Evolutionary conservation across 2,113 vertebrate genomes (phyloP).

Genomic region (Grantiella picta): DNA sequence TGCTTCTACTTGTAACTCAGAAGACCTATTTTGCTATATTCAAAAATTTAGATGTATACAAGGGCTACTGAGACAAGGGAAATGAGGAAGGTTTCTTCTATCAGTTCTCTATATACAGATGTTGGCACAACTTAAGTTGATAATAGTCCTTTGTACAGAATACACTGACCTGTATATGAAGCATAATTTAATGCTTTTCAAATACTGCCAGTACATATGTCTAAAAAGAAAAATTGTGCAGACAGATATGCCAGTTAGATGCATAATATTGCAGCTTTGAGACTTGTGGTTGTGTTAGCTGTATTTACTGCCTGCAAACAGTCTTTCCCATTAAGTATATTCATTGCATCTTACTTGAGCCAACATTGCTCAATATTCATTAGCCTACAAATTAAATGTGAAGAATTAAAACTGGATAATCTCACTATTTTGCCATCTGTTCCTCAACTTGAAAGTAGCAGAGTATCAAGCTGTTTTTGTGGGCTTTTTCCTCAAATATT

Average conservation of each 20-base stretch:
- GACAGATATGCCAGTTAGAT: not conserved
- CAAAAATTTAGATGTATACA: not conserved
- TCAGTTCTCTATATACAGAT: not conserved
- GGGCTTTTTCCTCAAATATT: not conserved
- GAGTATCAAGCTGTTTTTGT: not conserved
- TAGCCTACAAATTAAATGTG: conserved; percentile 27
- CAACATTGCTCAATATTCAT: not conserved
- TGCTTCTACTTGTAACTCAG: not conserved
- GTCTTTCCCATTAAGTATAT: not conserved
- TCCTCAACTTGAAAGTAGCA: not conserved
- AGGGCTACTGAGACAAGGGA: not conserved
- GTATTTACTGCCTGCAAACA: not conserved
- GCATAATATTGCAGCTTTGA: not conserved
- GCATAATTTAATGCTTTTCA: not conserved
- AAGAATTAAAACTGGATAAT: conserved; percentile 22
- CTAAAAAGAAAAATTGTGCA: not conserved
- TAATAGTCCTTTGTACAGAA: not conserved
- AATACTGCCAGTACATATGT: not conserved
- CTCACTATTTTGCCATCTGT: conserved; percentile 14
- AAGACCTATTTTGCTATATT: not conserved
- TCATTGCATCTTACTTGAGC: not conserved
- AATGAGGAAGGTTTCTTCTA: not conserved
- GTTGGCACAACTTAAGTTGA: not conserved
- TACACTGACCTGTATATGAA: not conserved
- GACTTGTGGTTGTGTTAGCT: not conserved